Base-by-base conservation (phyloP, 2,797 vertebrate species). In the Acanthurus lineatus region DNA sequence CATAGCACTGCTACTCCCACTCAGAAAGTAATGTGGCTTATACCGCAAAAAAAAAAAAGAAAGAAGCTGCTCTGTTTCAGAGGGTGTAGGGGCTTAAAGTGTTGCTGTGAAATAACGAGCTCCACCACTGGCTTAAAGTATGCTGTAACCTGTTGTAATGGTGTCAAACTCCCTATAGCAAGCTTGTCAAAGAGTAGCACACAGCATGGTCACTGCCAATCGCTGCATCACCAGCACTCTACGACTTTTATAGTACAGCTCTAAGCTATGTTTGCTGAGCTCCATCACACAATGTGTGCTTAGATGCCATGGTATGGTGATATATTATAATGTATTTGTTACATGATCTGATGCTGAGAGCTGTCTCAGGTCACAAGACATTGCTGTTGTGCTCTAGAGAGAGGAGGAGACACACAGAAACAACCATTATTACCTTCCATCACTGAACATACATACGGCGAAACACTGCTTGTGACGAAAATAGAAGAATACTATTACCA, bases 1-100 rank as follows among this genome's bases (percentile, higher is more conserved):
- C 87, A 68, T 65, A 82, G 89, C 81, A 84, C 81, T 73, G 52
- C 75, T 69, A 73, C 79, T 82, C 88, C 84, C 76, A 76, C 81
- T 88, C 81, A 40, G 77, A 86, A 85, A 84, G 74, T 45, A 88
- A 84, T 85, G 89, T 74, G 89, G 89, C 87, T 89, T 77, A 82
- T 77, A 67, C 54, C 4, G 35, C 85, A 86, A 83, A 85, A 35
- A 32, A 32, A 32, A 32, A 32, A 32, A 32, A 32, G 7, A 35
- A 35, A 35, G 6, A 79, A 79, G 72, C 40, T 0, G 19, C 75
- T 73, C 48, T 59, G 70, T 82, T 57, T 70, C 77, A 16, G 40
- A 3, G 2, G 70, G 22, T 63, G 48, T 54, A 22, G 19, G 25
- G 53, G 71, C 73, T 83, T 77, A 58, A 85, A 87, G 70, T 9